Evolutionary conservation across 2,797 vertebrate genomes (phyloP).

Genomic region (Rhadinocentrus ornatus): DNA sequence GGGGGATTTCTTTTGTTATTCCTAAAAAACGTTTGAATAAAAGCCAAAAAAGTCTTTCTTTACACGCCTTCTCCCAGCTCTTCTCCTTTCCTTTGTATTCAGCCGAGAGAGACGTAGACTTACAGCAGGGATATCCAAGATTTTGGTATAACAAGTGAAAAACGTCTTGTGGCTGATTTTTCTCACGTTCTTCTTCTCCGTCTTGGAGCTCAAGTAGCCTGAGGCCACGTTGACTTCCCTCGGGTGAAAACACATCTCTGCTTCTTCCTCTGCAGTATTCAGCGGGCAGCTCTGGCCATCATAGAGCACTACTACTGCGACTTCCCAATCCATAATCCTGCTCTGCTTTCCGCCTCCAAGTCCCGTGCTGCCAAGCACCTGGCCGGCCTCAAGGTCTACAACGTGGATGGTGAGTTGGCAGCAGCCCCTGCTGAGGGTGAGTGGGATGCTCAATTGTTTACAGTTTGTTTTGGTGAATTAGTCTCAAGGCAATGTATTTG

Average conservation of each 20-base stretch:
- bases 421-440: slow-evolving; percentile 70
- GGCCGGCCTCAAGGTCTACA: slow-evolving; percentile 92
- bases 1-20: slow-evolving; percentile 14
- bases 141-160: slow-evolving; percentile 16
- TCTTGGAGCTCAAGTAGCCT: not conserved
- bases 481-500: too few relatives aligned
- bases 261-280: slow-evolving; percentile 78
- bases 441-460: slow-evolving; percentile 45
- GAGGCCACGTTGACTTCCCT: not conserved
- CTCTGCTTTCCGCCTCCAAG: slow-evolving; percentile 87
- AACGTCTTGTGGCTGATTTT: slow-evolving; percentile 14
- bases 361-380: slow-evolving; percentile 88
- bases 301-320: slow-evolving; percentile 92
- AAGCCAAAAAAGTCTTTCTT: slow-evolving; percentile 8
- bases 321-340: slow-evolving; percentile 90
- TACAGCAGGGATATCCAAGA: slow-evolving; percentile 18
- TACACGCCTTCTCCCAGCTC: not conserved
- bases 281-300: slow-evolving; percentile 89
- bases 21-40: slow-evolving; percentile 20
- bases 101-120: not conserved
- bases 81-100: not conserved
- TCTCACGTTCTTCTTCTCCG: not conserved
- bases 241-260: not conserved
- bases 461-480: not conserved
- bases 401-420: slow-evolving; percentile 89